Evolutionary conservation across 1,140 invertebrate genomes (phyloP).

Genomic region (Dolichoris vasculosae): DNA sequence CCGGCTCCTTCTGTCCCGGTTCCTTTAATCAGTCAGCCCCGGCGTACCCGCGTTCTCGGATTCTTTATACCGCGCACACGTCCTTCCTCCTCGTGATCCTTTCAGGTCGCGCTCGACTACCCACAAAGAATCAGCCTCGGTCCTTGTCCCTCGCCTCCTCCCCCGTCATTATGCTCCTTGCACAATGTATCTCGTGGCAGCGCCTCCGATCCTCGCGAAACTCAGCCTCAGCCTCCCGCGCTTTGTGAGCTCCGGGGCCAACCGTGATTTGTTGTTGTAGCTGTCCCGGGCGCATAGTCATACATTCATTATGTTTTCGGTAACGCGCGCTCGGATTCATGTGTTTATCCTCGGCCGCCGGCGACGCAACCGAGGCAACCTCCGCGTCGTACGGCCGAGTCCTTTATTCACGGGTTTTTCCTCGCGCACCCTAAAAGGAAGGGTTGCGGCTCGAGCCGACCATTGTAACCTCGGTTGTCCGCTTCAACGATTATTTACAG

Average conservation of each 20-base stretch:
- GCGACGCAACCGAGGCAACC: neutral
- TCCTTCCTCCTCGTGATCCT: conserved; percentile 64
- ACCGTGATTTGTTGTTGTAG: conserved; percentile 49
- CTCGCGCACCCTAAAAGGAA: conserved; percentile 15
- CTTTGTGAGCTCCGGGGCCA: conserved; percentile 64
- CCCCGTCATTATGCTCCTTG: conserved; percentile 70
- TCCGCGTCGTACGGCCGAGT: neutral
- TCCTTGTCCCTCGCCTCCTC: neutral
- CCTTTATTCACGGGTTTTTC: conserved; percentile 3
- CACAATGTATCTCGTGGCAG: conserved; percentile 70
- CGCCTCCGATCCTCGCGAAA: conserved; percentile 39
- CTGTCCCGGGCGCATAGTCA: conserved; percentile 61
- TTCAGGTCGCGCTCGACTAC: conserved; percentile 72
- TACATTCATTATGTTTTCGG: conserved; percentile 74
- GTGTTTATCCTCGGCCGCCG: neutral
- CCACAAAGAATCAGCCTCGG: conserved; percentile 67
- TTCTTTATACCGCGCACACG: conserved; percentile 3
- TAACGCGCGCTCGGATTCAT: conserved; percentile 59
- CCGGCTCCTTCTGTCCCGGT: neutral
- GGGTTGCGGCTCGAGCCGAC: conserved; percentile 21
- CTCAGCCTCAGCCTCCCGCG: conserved; percentile 27
- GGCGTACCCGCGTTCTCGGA: neutral
- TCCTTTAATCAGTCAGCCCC: conserved; percentile 45
- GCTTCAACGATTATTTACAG: conserved; percentile 11
- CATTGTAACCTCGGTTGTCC: neutral